Evolutionary conservation across 2,797 vertebrate species (phyloP).

Genomic region (Buphagus erythrorhynchus): DNA sequence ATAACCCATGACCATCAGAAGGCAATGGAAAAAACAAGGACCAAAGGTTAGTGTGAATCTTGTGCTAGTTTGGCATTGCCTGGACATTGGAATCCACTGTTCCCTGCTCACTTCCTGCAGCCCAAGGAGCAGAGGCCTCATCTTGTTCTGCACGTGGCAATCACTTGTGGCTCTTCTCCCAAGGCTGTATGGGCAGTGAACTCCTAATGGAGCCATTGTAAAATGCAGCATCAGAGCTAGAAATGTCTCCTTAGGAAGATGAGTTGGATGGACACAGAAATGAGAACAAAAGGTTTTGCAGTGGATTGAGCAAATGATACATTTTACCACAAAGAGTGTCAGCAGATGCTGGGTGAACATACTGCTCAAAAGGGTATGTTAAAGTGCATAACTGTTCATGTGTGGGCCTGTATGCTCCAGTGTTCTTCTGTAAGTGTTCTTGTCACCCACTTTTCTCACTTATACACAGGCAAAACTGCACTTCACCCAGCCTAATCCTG

Average conservation of each 20-base stretch:
- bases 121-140: not conserved
- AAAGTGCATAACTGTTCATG: fast-evolving
- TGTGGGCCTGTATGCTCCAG: not conserved
- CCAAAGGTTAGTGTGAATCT: not conserved
- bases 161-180: not conserved
- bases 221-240: not conserved
- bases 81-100: not conserved
- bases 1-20: not conserved
- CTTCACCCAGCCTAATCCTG: not conserved
- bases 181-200: not conserved
- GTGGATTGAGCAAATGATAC: not conserved
- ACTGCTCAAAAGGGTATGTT: not conserved
- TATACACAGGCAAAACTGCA: not conserved
- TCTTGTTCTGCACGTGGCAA: fast-evolving
- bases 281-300: not conserved
- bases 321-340: not conserved
- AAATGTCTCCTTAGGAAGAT: not conserved
- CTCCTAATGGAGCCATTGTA: not conserved
- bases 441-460: not conserved
- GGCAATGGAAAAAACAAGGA: not conserved
- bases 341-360: fast-evolving
- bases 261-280: not conserved
- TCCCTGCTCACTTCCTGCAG: not conserved
- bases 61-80: not conserved
- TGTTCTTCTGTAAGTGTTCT: not conserved